Evolutionary conservation across 2,113 vertebrate species (phyloP), one percentile per base, ranked within the genome.

Genomic region (Paratilapia polleni): DNA sequence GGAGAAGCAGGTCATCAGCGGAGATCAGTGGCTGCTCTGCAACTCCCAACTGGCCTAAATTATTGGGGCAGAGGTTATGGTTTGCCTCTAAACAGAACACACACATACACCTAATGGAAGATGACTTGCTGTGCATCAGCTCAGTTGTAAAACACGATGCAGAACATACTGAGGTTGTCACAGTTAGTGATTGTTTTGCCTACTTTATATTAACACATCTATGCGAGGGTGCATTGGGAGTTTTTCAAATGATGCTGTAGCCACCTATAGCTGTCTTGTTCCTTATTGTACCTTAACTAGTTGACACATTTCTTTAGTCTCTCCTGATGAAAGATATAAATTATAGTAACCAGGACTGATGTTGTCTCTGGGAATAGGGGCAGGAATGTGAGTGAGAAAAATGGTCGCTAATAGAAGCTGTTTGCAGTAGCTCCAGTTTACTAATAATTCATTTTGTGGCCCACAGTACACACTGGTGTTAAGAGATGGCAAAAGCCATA

Each of bases 401-500:
- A 93, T 76, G 84, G 87, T 84, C 52, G 38, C 92, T 95, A 94
- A 93, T 93, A 91, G 91, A 70, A 19, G 74, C 82, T 89, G 92
- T 94, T 94, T 93, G 88, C 86, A 80, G 49, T 26, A 62, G 80
- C 87, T 81, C 47, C 66, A 56, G 93, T 93, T 94, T 89, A 86
- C 91, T 90, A 91, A 91, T 94, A 92, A 94, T 94, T 94, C 87
- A 90, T 93, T 92, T 75, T 79, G 86, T 77, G 87, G 86, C 56
- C 80, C 87, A 88, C 87, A 58, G 79, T 89, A 88, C 89, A 88
- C 82, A 62, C 43, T 86, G 75, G 91, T 92, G 92, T 93, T 89
- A 90, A 94, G 92, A 91, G 84, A 93, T 88, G 92, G 91, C 91
- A 94, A 92, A 92, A 92, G 92, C 91, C 87, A 87, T 94, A 92